phyloP scores from a whole-genome alignment of 2,888 invertebrate species.

The Tetranychus piercei region DNA sequence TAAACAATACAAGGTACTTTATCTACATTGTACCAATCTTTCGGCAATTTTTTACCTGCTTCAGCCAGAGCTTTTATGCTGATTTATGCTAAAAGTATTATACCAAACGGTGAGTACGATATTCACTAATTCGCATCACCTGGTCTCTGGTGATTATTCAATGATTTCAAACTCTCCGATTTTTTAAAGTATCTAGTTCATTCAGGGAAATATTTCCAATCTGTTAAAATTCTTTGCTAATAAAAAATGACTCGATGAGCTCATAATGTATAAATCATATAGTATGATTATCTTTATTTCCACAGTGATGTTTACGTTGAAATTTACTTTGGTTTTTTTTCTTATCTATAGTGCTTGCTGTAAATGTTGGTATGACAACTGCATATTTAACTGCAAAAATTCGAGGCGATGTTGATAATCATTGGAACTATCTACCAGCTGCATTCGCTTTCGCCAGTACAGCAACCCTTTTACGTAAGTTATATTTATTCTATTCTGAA shows the following conservation, averaged over 20 bases:
- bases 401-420: not conserved
- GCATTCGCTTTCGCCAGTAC: not conserved
- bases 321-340: not conserved
- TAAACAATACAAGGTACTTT: not conserved
- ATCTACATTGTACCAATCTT: not conserved
- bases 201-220: no score
- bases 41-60: not conserved
- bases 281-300: not conserved
- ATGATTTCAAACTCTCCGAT: no score
- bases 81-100: not conserved
- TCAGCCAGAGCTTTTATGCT: not conserved
- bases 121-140: no score
- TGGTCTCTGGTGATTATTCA: no score
- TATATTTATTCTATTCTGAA: not conserved
- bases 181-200: no score
- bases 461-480: not conserved
- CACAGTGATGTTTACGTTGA: not conserved
- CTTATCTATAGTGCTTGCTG: not conserved
- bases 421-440: not conserved
- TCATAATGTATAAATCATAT: no score
- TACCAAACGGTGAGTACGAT: not conserved
- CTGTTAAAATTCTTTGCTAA: no score
- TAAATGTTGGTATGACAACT: not conserved
- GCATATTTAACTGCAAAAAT: not conserved
- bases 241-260: no score